Conservation (phyloP, 2,888 invertebrate species). For the Apantesis nais region DNA sequence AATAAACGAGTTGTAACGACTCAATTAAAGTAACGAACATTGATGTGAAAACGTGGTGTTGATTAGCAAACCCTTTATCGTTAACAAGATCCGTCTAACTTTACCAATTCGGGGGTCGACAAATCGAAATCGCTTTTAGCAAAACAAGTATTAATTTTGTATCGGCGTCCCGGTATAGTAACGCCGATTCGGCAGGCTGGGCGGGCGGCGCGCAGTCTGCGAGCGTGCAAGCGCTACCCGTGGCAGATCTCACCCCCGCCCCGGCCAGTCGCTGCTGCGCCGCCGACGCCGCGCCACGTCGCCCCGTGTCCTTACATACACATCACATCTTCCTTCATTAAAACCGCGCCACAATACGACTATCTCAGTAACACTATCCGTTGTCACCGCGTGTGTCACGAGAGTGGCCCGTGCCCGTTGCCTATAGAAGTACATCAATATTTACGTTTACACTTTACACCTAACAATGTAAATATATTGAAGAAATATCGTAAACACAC, state of each 20-base stretch:
- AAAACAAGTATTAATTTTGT: constrained; percentile 86
- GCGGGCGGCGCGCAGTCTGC: constrained; percentile 77
- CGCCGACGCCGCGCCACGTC: constrained; percentile 66
- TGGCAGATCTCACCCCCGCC: constrained; percentile 63
- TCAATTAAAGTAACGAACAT: constrained; percentile 54
- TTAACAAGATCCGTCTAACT: constrained; percentile 82
- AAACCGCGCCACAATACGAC: constrained; percentile 61
- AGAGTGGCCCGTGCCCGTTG: constrained; percentile 33
- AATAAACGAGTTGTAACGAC: constrained; percentile 44
- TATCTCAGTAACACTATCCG: constrained; percentile 49
- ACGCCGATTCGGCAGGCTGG: constrained; percentile 48
- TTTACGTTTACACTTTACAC: constrained; percentile 32
- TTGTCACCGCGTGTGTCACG: constrained; percentile 46
- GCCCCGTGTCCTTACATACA: constrained; percentile 40
- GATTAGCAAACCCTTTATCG: constrained; percentile 81
- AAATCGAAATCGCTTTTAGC: constrained; percentile 85
- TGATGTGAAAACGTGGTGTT: constrained; percentile 62
- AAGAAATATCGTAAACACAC: constrained; percentile 56
- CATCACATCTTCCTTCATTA: constrained; percentile 61
- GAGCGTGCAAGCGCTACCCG: constrained; percentile 38
- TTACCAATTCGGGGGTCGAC: constrained; percentile 81
- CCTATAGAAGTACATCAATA: constrained; percentile 35
- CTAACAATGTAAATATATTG: constrained; percentile 49
- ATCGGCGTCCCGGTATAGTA: constrained; percentile 62
- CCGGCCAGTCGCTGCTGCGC: constrained; percentile 74